Conservation (phyloP, 1,140 invertebrate species). For the Druon quercuslanigerum region DNA sequence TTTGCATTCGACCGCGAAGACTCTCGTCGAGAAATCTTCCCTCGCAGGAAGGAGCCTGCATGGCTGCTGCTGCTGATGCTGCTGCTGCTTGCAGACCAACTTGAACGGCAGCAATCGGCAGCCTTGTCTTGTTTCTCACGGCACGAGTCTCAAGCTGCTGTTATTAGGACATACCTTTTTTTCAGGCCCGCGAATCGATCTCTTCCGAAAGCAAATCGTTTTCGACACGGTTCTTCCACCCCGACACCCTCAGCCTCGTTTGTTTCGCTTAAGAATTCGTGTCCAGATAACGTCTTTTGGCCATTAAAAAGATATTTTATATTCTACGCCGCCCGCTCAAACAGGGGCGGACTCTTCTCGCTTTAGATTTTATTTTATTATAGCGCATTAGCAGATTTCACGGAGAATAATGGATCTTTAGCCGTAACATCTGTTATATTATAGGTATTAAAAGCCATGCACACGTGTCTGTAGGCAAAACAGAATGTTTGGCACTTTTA, state of each 20-base stretch:
- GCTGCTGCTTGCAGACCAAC: too few species aligned
- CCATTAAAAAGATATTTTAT: slow-evolving; percentile 11
- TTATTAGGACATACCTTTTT: slow-evolving; percentile 31
- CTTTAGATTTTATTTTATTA: too few species aligned
- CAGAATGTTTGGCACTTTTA: too few species aligned
- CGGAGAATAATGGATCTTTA: too few species aligned
- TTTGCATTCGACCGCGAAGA: slow-evolving; percentile 53
- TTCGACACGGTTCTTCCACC: slow-evolving; percentile 12
- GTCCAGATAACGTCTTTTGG: not conserved
- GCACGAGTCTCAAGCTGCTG: slow-evolving; percentile 13
- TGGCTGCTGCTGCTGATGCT: not conserved
- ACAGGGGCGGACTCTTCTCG: not conserved
- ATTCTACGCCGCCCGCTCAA: not conserved
- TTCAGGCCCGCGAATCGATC: slow-evolving; percentile 15
- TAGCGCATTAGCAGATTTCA: too few species aligned
- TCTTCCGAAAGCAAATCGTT: slow-evolving; percentile 26
- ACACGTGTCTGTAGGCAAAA: too few species aligned
- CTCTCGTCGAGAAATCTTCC: slow-evolving; percentile 34
- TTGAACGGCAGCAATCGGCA: not conserved
- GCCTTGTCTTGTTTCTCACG: slow-evolving; percentile 21
- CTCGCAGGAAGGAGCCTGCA: not conserved
- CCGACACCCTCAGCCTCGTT: slow-evolving; percentile 16
- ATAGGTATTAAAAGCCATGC: too few species aligned
- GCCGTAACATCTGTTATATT: too few species aligned
- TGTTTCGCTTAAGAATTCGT: slow-evolving; percentile 1